These are phyloP conservation scores for Sciurus vulgaris DNA, from an alignment of 2,797 vertebrate species.

Conservation along the genomic window DNA sequence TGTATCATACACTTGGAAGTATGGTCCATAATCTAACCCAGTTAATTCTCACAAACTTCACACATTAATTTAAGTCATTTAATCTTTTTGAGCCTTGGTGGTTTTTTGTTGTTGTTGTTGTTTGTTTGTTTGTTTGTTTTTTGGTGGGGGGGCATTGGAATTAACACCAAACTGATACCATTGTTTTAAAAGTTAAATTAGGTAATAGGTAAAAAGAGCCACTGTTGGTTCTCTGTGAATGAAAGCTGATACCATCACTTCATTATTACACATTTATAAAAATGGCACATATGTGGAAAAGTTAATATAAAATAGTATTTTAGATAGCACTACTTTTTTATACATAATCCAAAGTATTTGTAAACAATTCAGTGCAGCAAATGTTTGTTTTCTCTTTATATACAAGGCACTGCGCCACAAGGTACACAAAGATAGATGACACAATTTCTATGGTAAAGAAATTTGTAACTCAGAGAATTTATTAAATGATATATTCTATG, in stretches of 20 bases:
- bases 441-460: background rate
- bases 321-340: background rate
- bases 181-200: constrained; percentile 34
- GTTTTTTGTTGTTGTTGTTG: background rate
- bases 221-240: background rate
- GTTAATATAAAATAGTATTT: background rate
- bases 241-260: background rate
- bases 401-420: background rate
- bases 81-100: constrained; percentile 11
- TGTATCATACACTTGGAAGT: background rate
- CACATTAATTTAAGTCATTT: constrained; percentile 22
- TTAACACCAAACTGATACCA: background rate
- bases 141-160: background rate
- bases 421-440: background rate
- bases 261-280: background rate
- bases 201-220: background rate
- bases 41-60: constrained; percentile 37
- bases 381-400: background rate
- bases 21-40: background rate
- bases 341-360: background rate
- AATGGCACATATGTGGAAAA: constrained; percentile 17
- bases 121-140: too few relatives aligned
- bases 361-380: constrained; percentile 46
- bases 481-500: background rate
- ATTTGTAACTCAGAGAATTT: background rate